phyloP scores from a whole-genome alignment of 2,797 vertebrate genomes.

The Vipera ursinii region DNA sequence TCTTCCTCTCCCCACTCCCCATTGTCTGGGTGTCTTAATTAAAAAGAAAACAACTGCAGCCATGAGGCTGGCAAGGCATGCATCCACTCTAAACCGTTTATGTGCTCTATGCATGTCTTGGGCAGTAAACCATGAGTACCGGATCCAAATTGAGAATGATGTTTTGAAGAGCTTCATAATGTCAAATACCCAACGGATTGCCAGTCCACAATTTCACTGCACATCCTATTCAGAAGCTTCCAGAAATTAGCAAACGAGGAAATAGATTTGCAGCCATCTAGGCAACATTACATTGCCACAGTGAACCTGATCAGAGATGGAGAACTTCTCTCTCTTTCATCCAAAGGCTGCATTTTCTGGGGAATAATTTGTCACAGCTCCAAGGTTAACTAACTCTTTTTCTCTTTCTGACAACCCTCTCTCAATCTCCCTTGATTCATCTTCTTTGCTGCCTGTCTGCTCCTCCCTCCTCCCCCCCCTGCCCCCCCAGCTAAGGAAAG shows the following conservation, averaged over 20 bases:
- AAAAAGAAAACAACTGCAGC: conserved; percentile 13
- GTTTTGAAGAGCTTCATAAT: neutral
- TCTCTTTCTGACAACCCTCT: neutral
- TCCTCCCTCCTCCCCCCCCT: neutral
- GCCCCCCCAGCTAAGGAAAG: neutral
- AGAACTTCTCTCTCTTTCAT: neutral
- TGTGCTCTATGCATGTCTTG: neutral
- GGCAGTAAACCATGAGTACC: neutral
- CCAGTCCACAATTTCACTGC: neutral
- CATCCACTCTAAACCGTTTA: neutral
- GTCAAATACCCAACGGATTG: neutral
- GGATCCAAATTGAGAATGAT: neutral
- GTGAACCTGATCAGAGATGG: neutral
- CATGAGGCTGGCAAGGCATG: neutral
- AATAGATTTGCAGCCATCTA: neutral
- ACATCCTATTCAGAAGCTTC: neutral
- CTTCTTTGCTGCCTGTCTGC: neutral
- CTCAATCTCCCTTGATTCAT: neutral
- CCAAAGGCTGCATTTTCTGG: neutral
- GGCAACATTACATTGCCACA: neutral
- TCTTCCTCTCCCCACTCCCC: conserved; percentile 19
- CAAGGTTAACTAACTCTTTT: neutral
- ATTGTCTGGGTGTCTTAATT: conserved; percentile 29
- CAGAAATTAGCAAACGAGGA: neutral
- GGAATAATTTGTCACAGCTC: neutral